phyloP scores from a whole-genome alignment of 2,113 vertebrate species.

The Labeo catla region DNA sequence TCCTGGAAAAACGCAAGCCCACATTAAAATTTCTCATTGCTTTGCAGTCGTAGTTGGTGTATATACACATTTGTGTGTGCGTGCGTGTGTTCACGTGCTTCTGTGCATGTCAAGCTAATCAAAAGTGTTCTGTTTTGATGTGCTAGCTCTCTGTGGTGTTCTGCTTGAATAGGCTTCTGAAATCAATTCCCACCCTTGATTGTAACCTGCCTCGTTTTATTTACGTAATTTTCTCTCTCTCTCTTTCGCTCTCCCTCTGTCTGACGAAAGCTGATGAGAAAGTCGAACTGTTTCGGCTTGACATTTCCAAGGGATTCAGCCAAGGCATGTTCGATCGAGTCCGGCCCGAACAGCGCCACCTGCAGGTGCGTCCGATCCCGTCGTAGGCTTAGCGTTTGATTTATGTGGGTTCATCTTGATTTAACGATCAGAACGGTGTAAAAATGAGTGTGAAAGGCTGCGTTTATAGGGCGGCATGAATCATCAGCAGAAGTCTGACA shows the following conservation, averaged over 20 bases:
- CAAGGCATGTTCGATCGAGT: background rate
- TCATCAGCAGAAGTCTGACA: slow-evolving; percentile 31
- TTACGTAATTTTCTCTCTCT: slow-evolving; percentile 40
- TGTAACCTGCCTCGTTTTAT: slow-evolving; percentile 48
- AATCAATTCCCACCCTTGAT: slow-evolving; percentile 47
- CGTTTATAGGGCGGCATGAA: slow-evolving; percentile 19
- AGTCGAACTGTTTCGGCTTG: background rate
- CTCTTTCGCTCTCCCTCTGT: background rate
- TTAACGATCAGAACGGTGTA: slow-evolving; percentile 1
- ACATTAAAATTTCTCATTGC: background rate
- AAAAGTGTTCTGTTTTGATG: slow-evolving; percentile 39
- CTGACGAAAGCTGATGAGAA: slow-evolving; percentile 21
- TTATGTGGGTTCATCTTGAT: background rate
- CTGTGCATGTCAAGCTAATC: slow-evolving; percentile 29
- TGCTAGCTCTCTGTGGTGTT: slow-evolving; percentile 21
- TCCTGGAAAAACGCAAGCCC: background rate
- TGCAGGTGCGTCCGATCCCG: background rate
- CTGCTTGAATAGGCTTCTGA: slow-evolving; percentile 36
- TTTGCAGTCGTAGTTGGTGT: background rate
- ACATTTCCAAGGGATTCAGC: slow-evolving; percentile 9
- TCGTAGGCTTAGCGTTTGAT: background rate
- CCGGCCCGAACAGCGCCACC: background rate
- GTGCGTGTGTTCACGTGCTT: background rate
- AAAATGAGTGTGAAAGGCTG: slow-evolving; percentile 9
- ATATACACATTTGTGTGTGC: background rate